phyloP scores from a whole-genome alignment of 2,113 vertebrate genomes.

The Orycteropus afer region DNA sequence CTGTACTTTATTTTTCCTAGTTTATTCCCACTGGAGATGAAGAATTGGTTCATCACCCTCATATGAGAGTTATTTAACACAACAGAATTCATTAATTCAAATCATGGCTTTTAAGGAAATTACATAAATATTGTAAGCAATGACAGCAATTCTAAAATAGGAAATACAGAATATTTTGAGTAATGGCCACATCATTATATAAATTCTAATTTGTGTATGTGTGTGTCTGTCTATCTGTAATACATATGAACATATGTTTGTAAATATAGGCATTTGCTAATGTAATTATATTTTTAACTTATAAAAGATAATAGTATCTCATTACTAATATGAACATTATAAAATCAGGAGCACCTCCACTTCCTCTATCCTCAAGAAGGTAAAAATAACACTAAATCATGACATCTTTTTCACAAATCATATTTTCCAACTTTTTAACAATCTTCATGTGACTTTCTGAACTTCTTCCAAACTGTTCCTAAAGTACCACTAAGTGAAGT shows the following conservation, averaged over 20 bases:
- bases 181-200: background rate
- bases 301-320: background rate
- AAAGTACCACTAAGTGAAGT: background rate
- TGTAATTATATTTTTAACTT: background rate
- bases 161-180: constrained; percentile 12
- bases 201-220: constrained; percentile 25
- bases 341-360: background rate
- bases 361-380: background rate
- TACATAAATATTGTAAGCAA: constrained; percentile 48
- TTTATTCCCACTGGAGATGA: constrained; percentile 12
- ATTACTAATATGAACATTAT: background rate
- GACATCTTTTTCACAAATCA: background rate
- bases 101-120: constrained; percentile 31
- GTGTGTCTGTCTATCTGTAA: constrained; percentile 13
- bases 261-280: background rate
- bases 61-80: constrained; percentile 27
- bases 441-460: background rate
- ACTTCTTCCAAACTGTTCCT: background rate
- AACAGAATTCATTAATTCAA: constrained; percentile 50
- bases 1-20: constrained; percentile 49
- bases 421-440: constrained; percentile 24
- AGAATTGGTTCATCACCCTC: constrained; percentile 39
- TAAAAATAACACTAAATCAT: background rate
- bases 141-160: constrained; percentile 39
- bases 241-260: background rate